Percentiles rank a stretch among this genome's conserved stretches.
These are phyloP conservation scores for Ptyas mucosa DNA, from an alignment of 2,113 vertebrate genomes.

Conservation along the genomic window DNA sequence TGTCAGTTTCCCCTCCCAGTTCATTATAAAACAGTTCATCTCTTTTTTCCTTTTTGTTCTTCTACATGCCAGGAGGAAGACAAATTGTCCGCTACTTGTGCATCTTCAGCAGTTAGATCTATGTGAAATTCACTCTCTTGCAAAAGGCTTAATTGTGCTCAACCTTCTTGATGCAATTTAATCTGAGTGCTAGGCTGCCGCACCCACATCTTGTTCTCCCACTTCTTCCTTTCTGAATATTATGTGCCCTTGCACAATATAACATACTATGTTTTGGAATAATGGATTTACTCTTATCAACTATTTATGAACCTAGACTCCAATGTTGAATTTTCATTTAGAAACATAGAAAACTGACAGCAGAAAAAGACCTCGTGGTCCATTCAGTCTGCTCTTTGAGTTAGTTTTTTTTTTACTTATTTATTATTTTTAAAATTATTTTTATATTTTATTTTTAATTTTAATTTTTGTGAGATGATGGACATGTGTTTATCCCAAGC, in stretches of 20 bases:
- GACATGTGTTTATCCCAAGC: not conserved
- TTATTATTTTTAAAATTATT: not conserved
- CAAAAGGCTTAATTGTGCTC: constrained; percentile 33
- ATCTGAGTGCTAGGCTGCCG: constrained; percentile 12
- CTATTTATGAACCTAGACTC: constrained; percentile 25
- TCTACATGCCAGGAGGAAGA: constrained; percentile 26
- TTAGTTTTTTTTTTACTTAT: not conserved
- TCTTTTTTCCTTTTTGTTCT: constrained; percentile 3
- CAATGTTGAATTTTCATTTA: not conserved
- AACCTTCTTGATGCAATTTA: constrained; percentile 45
- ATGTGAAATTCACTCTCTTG: constrained; percentile 22
- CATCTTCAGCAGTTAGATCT: constrained; percentile 34
- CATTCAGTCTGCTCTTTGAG: not conserved
- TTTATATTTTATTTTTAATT: not conserved
- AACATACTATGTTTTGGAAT: not conserved
- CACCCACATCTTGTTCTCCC: not conserved
- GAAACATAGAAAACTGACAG: not conserved
- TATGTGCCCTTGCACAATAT: not conserved
- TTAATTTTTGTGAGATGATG: not conserved
- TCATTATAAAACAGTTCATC: not conserved
- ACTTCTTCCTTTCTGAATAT: not conserved
- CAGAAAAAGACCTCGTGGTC: not conserved
- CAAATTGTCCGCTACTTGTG: constrained; percentile 44
- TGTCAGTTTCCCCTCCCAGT: not conserved
- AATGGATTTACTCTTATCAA: not conserved